Conservation (phyloP, 2,888 invertebrate species). For the Himalopsyche japonica region DNA sequence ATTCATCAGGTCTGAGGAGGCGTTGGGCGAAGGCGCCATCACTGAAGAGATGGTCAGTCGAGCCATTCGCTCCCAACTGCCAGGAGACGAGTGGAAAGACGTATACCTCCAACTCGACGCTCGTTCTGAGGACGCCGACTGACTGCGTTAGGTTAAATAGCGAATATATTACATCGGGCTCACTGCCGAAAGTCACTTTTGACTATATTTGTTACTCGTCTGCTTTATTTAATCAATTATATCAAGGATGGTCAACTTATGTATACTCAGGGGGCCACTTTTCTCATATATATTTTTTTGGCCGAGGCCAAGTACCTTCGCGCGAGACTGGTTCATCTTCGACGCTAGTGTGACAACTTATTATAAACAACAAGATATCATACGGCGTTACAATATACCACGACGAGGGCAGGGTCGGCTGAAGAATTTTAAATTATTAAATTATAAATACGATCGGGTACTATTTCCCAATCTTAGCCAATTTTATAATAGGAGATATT, state of each 20-base stretch:
- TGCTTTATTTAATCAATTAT: neutral
- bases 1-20: constrained; percentile 64
- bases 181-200: neutral
- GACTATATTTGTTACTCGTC: neutral
- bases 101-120: neutral
- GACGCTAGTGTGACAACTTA: neutral
- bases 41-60: constrained; percentile 47
- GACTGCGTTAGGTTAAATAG: neutral
- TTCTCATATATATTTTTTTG: neutral
- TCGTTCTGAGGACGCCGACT: neutral
- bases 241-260: neutral
- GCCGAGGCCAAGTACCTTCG: neutral
- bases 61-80: constrained; percentile 30
- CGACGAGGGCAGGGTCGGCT: neutral
- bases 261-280: neutral
- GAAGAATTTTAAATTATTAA: neutral
- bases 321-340: neutral
- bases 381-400: neutral
- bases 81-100: constrained; percentile 18
- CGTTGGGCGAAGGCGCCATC: constrained; percentile 48
- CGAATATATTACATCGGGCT: neutral
- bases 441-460: neutral
- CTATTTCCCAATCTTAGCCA: neutral
- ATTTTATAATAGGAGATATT: neutral
- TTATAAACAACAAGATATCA: neutral